A percentile compares a stretch with the other conserved stretches of the same genome.
Evolutionary conservation across 2,797 vertebrate genomes (phyloP).

Genomic region (Carapus acus): DNA sequence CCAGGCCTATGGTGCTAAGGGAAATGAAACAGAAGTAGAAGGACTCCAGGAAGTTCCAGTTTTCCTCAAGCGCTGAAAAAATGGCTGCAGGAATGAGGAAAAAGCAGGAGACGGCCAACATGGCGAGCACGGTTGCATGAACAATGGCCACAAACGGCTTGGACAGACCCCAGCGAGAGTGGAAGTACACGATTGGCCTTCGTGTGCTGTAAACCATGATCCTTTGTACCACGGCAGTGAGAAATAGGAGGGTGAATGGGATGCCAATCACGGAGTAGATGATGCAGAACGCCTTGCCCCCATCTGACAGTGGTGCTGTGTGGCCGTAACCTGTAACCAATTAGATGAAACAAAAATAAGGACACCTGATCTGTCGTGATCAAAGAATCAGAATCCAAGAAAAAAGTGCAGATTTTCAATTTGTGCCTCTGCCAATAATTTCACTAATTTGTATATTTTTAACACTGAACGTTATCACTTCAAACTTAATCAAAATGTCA

Average conservation of each 20-base stretch:
- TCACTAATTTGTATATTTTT: too few species aligned
- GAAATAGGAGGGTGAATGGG: constrained; percentile 95
- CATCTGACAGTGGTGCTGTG: constrained; percentile 91
- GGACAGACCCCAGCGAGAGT: constrained; percentile 86
- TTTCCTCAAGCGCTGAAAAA: constrained; percentile 87
- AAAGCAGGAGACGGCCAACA: constrained; percentile 80
- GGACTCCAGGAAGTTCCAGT: constrained; percentile 98
- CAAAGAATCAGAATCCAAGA: too few species aligned
- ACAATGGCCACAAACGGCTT: constrained; percentile 84
- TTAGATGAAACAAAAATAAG: neutral
- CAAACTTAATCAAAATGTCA: too few species aligned
- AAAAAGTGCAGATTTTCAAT: too few species aligned
- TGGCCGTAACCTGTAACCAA: constrained; percentile 86
- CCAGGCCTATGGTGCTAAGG: constrained; percentile 93
- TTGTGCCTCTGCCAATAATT: too few species aligned
- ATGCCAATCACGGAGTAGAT: constrained; percentile 94
- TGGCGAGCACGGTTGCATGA: constrained; percentile 79
- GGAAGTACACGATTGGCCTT: constrained; percentile 82
- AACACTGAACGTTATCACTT: too few species aligned
- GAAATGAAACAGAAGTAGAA: constrained; percentile 99
- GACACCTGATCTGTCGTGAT: too few species aligned
- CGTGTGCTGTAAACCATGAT: constrained; percentile 86
- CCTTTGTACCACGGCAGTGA: constrained; percentile 93
- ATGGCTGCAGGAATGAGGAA: constrained; percentile 92
- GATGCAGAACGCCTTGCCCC: constrained; percentile 95